Base-by-base conservation (phyloP, 2,113 vertebrate genomes). In the Anarrhichthys ocellatus region DNA sequence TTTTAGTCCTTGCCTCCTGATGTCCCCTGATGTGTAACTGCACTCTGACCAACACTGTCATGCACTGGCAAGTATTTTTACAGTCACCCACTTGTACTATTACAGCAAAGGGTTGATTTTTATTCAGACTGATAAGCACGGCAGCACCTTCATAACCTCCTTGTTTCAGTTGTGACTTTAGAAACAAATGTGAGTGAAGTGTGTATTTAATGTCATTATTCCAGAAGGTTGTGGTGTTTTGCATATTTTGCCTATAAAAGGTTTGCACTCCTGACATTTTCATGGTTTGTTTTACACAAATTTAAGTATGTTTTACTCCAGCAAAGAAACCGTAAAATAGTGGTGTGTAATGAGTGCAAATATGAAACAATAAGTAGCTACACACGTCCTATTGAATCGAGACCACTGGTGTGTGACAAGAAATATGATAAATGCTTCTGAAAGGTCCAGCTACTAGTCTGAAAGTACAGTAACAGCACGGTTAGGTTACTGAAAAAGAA, bases 1-100 rank as follows among this genome's bases (percentile, higher is more conserved):
- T 58, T 29, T 36, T 40, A n/a, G 20, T 78, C 54, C 2, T 61
- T 61, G 54, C 46, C 5, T 38, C 20, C 17, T 78, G 24, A 40
- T 80, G 20, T 22, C 34, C n/a, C 9, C 27, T 61, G 0, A 34
- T 17, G 18, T 50, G 2, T 27, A 32, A 75, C 50, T 18, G 8
- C 73, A 78, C 54, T 80, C 48, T 13, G 52, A 82, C 75, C 71
- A 75, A 77, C 50, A 85, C 76, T 78, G 67, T 81, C 59, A 77
- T 64, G 81, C 76, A 86, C 83, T 82, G 52, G 70, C 64, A 40
- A 34, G 52, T 69, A 50, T 69, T 67, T 62, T 56, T 42, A 64
- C 54, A 66, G 24, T 64, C 73, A 82, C 14, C 22, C 68, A 76
- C 62, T 81, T 76, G 11, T 46, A 44, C 44, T 10, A 3, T 24